Base-by-base conservation (phyloP, 2,797 vertebrate genomes). In the Diceros bicornis region DNA sequence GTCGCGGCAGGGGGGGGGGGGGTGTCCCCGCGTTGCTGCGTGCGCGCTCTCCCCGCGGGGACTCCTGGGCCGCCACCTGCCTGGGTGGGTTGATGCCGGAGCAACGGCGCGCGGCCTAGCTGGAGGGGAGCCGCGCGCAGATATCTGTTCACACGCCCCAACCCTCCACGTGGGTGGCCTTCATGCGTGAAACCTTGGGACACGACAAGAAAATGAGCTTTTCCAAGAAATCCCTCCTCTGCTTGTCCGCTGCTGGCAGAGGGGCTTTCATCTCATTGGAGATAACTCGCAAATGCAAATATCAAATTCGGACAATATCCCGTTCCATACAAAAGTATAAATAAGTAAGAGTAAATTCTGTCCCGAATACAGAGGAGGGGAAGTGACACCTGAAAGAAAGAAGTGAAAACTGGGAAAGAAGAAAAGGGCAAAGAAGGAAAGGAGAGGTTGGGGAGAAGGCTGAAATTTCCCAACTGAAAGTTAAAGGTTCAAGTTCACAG, bases 401-500 rank as follows among this genome's bases (percentile, higher is more conserved):
- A 96, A 64, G 27, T 21, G n/a, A 94, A 78, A 83, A 74, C 82
- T 52, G 11, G 7, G 14, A 86, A 89, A 50, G 29, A 32, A 57
- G 66, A 55, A 81, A 41, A 69, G 34, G 57, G 44, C 47, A 78
- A 81, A 91, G 66, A 20, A 59, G 68, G 21, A 29, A 59, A 34
- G 50, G 32, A 29, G 23, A 68, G 21, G 17, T 1, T 55, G 11
- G 41, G 47, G 17, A 57, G 10, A 64, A 61, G 29, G 20, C 52
- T 75, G 71, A 75, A 59, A 75, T 87, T 27, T 64, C 84, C 75
- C 79, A 29, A 34, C 50, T 44, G 66, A 83, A 87, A 96, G 85
- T 37, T 14, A 64, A 41, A n/a, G 57, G 7, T 69, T 86, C 34
- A 9, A 13, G 18, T 37, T 50, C 64, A n/a, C 21, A 20, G 3